These are phyloP conservation scores for Pseudomugil gertrudae DNA, from an alignment of 2,797 vertebrate genomes.

Conservation along the genomic window DNA sequence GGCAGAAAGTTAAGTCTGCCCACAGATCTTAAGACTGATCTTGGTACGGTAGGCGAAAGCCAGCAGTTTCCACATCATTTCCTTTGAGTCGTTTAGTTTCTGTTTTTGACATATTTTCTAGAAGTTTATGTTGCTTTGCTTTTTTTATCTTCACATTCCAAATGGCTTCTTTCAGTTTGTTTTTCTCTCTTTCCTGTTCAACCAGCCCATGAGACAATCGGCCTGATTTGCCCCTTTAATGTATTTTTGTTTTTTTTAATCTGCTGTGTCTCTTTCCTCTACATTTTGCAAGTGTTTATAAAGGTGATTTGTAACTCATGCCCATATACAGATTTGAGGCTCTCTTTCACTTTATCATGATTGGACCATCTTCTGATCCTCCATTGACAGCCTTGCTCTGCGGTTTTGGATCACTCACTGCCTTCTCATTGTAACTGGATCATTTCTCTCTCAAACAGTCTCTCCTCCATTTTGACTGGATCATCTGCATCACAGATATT, in stretches of 20 bases:
- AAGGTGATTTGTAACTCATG: conserved; percentile 80
- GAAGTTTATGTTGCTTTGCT: conserved; percentile 60
- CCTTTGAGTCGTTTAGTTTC: conserved; percentile 67
- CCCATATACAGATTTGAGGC: conserved; percentile 73
- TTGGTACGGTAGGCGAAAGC: conserved; percentile 99
- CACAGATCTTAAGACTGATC: conserved; percentile 99
- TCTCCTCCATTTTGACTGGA: conserved; percentile 59
- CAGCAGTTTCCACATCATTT: conserved; percentile 85
- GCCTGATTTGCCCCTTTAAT: conserved; percentile 56
- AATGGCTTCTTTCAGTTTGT: conserved; percentile 58
- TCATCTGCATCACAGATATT: conserved; percentile 68
- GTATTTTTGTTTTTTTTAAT: conserved; percentile 57
- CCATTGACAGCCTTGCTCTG: conserved; percentile 69
- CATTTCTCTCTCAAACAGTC: conserved; percentile 69
- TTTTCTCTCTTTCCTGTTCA: conserved; percentile 64
- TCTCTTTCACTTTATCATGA: conserved; percentile 70
- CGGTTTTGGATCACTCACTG: conserved; percentile 68
- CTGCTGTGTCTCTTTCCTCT: conserved; percentile 64
- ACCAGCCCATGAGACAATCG: conserved; percentile 66
- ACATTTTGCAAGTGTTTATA: conserved; percentile 88
- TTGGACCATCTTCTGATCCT: conserved; percentile 74
- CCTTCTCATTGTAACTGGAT: conserved; percentile 71
- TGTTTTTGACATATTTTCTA: conserved; percentile 63
- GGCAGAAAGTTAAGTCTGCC: conserved; percentile 99
- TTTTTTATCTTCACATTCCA: conserved; percentile 32